Evolutionary conservation across 2,113 vertebrate genomes (phyloP), one percentile per base, ranked within the genome.

Genomic region (Mesembrinibis cayennensis): DNA sequence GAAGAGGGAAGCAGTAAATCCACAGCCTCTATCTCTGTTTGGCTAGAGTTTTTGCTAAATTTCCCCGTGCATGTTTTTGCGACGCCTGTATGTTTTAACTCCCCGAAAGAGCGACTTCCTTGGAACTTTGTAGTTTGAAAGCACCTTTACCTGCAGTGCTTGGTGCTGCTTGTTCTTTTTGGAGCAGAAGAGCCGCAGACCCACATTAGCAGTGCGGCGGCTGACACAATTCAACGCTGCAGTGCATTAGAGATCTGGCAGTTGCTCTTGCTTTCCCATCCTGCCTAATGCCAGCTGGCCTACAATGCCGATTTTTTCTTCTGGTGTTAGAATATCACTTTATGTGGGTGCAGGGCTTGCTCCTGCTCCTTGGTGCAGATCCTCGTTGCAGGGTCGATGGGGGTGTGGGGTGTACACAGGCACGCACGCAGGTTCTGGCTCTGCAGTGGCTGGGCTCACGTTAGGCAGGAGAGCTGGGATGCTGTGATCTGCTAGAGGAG

Each of bases 221-320:
- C 78, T 72, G 85, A 90, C 91, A 90, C 53, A 2, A 30, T 55
- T 87, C 73, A 70, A 3, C 23, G 93, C 94, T 94, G 89, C 93
- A 95, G 87, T 38, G 87, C 95, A 86, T 77, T 74, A 77, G 32
- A 84, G 90, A 87, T n/a, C 93, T 94, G 95, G 71, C 89, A 85
- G 42, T 55, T 38, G 62, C 72, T 92, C 50, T 76, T 59, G 55
- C 71, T 82, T 95, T 86, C 91, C 78, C 74, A 72, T 82, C 38
- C 84, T 65, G n/a, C 29, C 67, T 73, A 49, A 82, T 63, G 89
- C 94, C 93, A 97, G 93, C 82, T 97, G 96, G 91, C 74, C 66
- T 77, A 11, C 20, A 42, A 40, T 30, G 27, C 5, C 2, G 10
- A 3, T 52, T 79, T 90, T 66, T 63, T 65, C 15, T 95, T 55